Evolutionary conservation across 2,888 invertebrate species (phyloP).

Genomic region (Ormyrus labotus): DNA sequence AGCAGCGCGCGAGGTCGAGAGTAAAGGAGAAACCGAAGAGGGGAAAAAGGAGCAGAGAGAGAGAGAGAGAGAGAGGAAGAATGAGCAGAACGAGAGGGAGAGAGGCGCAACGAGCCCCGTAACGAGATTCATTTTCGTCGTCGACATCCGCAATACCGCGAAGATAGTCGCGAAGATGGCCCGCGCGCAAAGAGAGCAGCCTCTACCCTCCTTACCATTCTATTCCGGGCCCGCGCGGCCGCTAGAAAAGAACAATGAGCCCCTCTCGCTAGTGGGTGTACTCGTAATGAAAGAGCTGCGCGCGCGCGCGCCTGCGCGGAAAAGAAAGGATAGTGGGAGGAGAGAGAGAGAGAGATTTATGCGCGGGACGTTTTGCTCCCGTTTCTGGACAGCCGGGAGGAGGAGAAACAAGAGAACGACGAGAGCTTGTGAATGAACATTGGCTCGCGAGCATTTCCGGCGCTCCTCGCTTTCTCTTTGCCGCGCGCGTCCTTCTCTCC

Average conservation of each 20-base stretch:
- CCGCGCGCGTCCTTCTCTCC: constrained; percentile 46
- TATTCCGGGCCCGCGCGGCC: constrained; percentile 70
- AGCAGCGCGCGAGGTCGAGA: too few species aligned
- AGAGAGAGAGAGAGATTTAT: constrained; percentile 67
- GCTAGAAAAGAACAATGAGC: constrained; percentile 73
- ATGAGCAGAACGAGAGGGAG: not conserved
- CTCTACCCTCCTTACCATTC: constrained; percentile 60
- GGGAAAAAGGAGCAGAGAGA: too few species aligned
- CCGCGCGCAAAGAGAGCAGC: constrained; percentile 7
- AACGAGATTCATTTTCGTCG: constrained; percentile 60
- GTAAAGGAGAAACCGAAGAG: not conserved
- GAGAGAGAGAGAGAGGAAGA: constrained; percentile 1
- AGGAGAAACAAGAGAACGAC: constrained; percentile 57
- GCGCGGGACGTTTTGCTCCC: constrained; percentile 69
- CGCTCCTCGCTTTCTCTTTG: constrained; percentile 60
- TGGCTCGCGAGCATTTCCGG: constrained; percentile 74
- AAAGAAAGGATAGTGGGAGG: constrained; percentile 33
- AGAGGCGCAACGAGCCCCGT: constrained; percentile 21
- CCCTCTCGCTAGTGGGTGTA: constrained; percentile 67
- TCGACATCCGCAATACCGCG: constrained; percentile 52
- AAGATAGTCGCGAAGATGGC: constrained; percentile 29
- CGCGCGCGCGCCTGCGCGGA: not conserved
- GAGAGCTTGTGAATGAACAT: constrained; percentile 74
- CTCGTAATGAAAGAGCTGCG: constrained; percentile 38
- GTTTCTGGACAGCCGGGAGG: constrained; percentile 58